phyloP scores from a whole-genome alignment of 1,140 invertebrate species.

The Bemisia tabaci region DNA sequence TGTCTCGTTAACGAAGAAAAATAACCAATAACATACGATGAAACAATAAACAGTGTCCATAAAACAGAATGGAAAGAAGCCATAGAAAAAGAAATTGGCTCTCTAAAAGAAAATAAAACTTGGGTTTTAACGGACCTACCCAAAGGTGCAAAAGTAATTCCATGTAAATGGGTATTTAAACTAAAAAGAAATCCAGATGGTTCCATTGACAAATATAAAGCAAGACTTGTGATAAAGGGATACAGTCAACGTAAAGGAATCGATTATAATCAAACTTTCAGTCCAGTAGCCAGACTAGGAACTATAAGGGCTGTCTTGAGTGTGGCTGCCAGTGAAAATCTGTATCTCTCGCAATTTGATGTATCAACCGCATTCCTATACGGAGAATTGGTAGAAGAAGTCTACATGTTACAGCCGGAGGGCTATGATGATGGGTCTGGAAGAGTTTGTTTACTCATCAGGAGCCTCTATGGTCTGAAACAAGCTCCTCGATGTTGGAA shows the following conservation, averaged over 20 bases:
- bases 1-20: background rate
- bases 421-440: conserved; percentile 19
- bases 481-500: conserved; percentile 29
- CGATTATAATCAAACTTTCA: conserved; percentile 24
- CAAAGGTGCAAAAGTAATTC: conserved; percentile 6
- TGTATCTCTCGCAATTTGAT: conserved; percentile 25
- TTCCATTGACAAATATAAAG: conserved; percentile 24
- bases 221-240: conserved; percentile 24
- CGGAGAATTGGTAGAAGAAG: conserved; percentile 29
- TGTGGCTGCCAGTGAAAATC: conserved; percentile 20
- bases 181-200: conserved; percentile 26
- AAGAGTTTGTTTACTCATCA: conserved; percentile 23
- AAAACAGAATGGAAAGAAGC: conserved; percentile 4
- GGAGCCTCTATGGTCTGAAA: conserved; percentile 29
- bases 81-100: conserved; percentile 6
- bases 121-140: conserved; percentile 5
- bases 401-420: conserved; percentile 31
- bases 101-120: conserved; percentile 3
- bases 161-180: conserved; percentile 32
- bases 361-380: conserved; percentile 33
- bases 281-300: conserved; percentile 24
- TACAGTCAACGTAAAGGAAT: conserved; percentile 22
- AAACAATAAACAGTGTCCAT: background rate
- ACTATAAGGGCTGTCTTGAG: conserved; percentile 24
- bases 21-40: background rate